Conservation (phyloP, 2,888 invertebrate species). For the Caenorhabditis drosophilae region DNA sequence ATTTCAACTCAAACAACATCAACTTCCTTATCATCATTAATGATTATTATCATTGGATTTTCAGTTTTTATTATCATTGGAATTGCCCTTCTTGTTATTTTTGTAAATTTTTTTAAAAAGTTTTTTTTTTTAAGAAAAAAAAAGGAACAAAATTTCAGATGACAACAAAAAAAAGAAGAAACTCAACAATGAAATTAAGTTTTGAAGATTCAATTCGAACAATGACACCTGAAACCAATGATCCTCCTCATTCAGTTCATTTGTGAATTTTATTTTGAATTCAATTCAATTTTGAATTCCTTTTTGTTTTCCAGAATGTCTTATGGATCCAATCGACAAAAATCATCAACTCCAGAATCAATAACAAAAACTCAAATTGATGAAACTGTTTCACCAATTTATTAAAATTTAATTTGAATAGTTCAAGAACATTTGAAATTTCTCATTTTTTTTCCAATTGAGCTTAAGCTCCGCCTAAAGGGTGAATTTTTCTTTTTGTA, state of each 20-base stretch:
- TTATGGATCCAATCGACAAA: slow-evolving; percentile 16
- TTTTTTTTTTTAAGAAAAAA: too few relatives aligned
- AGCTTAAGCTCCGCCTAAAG: too few relatives aligned
- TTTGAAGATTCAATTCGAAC: slow-evolving; percentile 25
- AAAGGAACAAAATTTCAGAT: slow-evolving; percentile 12
- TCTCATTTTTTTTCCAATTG: too few relatives aligned
- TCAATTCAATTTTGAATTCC: neutral
- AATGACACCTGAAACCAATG: slow-evolving; percentile 21
- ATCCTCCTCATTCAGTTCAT: slow-evolving; percentile 26
- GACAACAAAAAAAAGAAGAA: slow-evolving; percentile 23
- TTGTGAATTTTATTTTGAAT: slow-evolving; percentile 15
- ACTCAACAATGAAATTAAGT: slow-evolving; percentile 31
- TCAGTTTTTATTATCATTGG: slow-evolving; percentile 16
- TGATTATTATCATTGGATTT: slow-evolving; percentile 24
- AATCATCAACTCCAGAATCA: slow-evolving; percentile 12
- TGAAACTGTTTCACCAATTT: slow-evolving; percentile 29
- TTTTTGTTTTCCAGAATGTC: slow-evolving; percentile 28
- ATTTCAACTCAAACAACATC: slow-evolving; percentile 13
- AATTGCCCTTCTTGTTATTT: slow-evolving; percentile 24
- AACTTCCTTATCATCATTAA: slow-evolving; percentile 24
- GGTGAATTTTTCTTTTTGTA: too few relatives aligned
- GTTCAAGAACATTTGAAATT: too few relatives aligned
- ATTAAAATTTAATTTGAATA: too few relatives aligned
- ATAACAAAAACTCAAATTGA: slow-evolving; percentile 30
- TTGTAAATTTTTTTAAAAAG: slow-evolving; percentile 16